These are phyloP conservation scores for Heteropelma amictum DNA, from an alignment of 2,888 invertebrate species.

Conservation along the genomic window DNA sequence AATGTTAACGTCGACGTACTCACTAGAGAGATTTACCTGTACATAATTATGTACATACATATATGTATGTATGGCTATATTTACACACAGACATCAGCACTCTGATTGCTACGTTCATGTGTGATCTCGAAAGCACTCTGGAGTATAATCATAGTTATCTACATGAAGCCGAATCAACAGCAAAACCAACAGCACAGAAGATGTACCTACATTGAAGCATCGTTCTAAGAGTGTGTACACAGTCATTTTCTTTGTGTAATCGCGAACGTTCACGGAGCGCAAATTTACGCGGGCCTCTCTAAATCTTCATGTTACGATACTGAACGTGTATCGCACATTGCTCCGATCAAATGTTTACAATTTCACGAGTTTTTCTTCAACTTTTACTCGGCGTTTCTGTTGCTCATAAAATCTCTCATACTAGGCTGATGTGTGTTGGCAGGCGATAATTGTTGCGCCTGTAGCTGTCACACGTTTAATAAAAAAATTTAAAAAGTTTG, in stretches of 20 bases:
- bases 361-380: no score
- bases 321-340: neutral
- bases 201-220: slow-evolving; percentile 3
- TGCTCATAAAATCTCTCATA: no score
- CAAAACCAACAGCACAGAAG: slow-evolving; percentile 3
- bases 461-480: no score
- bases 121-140: slow-evolving; percentile 9
- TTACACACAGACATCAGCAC: neutral
- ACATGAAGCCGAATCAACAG: slow-evolving; percentile 19
- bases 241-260: slow-evolving; percentile 4
- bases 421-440: no score
- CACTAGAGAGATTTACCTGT: neutral
- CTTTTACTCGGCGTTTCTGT: no score
- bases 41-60: neutral
- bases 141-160: slow-evolving; percentile 3
- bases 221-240: neutral
- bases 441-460: no score
- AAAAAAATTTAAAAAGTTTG: no score
- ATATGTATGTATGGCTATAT: neutral
- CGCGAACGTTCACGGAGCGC: neutral
- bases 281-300: slow-evolving; percentile 1
- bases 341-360: slow-evolving; percentile 3
- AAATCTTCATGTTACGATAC: neutral
- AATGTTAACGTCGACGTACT: neutral
- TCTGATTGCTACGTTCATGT: slow-evolving; percentile 14